Conservation (phyloP, 1,140 invertebrate species). For the Bemisia tabaci region DNA sequence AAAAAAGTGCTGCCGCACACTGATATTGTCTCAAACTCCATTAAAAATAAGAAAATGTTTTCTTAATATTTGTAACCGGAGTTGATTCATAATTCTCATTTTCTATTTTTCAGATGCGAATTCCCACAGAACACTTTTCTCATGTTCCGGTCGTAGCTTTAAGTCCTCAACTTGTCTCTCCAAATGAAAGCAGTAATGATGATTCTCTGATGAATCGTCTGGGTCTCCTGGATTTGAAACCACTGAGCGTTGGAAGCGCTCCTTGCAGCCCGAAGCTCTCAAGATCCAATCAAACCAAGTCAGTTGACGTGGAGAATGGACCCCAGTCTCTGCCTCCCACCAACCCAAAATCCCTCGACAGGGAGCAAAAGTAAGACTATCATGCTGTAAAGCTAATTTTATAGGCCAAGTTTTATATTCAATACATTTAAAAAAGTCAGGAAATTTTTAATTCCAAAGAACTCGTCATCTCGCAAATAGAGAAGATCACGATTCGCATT, state of each 20-base stretch:
- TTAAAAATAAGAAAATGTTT: too few species aligned
- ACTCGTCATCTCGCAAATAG: too few species aligned
- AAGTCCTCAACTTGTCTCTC: constrained; percentile 64
- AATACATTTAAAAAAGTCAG: too few species aligned
- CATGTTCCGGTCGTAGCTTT: constrained; percentile 84
- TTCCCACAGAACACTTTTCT: constrained; percentile 90
- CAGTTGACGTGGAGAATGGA: constrained; percentile 27
- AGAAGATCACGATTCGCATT: too few species aligned
- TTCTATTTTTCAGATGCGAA: constrained; percentile 76
- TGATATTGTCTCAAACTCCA: too few species aligned
- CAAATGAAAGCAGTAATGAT: constrained; percentile 44
- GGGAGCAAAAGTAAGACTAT: constrained; percentile 13
- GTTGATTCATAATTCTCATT: too few species aligned
- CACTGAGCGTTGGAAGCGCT: constrained; percentile 43
- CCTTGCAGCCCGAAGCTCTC: constrained; percentile 47
- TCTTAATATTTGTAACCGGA: too few species aligned
- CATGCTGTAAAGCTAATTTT: too few species aligned
- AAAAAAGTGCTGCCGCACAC: too few species aligned
- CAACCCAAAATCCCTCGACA: constrained; percentile 29
- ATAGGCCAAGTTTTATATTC: too few species aligned
- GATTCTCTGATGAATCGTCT: constrained; percentile 44
- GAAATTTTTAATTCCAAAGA: too few species aligned
- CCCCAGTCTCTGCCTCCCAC: constrained; percentile 36
- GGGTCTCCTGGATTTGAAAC: constrained; percentile 37
- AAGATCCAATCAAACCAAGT: constrained; percentile 22